Conservation (phyloP, 2,888 invertebrate genomes). For the Oithona nana region DNA sequence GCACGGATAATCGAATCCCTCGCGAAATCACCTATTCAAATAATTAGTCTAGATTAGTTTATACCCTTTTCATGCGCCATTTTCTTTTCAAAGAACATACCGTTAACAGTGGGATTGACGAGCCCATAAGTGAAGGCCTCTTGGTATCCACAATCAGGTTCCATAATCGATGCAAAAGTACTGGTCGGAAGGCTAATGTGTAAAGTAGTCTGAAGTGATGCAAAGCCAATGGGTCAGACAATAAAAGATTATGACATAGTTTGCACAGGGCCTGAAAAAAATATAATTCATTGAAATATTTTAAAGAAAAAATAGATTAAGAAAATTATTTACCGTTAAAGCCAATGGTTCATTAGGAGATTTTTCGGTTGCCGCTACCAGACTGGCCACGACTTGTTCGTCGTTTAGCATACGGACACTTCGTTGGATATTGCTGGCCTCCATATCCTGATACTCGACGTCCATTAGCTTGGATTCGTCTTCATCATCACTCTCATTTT, state of each 20-base stretch:
- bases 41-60: too few species aligned
- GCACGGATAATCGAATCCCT: slow-evolving; percentile 40
- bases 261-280: slow-evolving; percentile 35
- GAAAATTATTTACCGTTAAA: too few species aligned
- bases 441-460: background rate
- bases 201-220: slow-evolving; percentile 64
- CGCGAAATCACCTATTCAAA: slow-evolving; percentile 45
- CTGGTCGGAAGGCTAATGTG: slow-evolving; percentile 55
- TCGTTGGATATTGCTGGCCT: background rate
- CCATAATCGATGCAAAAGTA: slow-evolving; percentile 58
- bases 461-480: background rate
- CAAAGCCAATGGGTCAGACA: slow-evolving; percentile 58
- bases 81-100: slow-evolving; percentile 14
- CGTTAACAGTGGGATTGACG: slow-evolving; percentile 2
- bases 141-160: slow-evolving; percentile 31
- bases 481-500: background rate
- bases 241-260: slow-evolving; percentile 61
- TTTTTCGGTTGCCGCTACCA: background rate
- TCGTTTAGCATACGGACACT: background rate
- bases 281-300: background rate
- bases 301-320: background rate
- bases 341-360: background rate
- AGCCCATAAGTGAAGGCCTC: slow-evolving; percentile 33
- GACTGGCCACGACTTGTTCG: background rate
- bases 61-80: too few species aligned